These are phyloP conservation scores for Cryptoprocta ferox DNA, from an alignment of 2,797 vertebrate genomes.

Conservation along the genomic window DNA sequence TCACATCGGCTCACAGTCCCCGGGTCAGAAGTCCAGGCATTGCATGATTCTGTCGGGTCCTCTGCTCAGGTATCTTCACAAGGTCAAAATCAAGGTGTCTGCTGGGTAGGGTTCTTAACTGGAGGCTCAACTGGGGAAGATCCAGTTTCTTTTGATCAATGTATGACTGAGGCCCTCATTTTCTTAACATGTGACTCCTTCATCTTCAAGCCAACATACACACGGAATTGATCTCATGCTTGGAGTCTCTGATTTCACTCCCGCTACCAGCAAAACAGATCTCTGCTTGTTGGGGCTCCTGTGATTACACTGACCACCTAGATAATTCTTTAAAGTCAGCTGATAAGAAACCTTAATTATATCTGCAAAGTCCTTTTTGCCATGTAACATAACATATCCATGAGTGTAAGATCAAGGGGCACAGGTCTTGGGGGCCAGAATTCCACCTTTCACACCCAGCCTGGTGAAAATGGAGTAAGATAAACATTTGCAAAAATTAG, in stretches of 20 bases:
- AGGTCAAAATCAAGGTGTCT: neutral
- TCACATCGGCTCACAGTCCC: neutral
- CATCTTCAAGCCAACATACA: neutral
- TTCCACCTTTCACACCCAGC: neutral
- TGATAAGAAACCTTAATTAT: constrained; percentile 8
- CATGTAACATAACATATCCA: neutral
- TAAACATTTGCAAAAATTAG: neutral
- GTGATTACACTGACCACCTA: neutral
- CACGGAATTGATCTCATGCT: neutral
- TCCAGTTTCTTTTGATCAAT: neutral
- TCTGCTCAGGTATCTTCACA: neutral
- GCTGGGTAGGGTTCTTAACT: neutral
- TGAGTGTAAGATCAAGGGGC: neutral
- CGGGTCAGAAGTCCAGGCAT: neutral
- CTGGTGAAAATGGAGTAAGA: neutral
- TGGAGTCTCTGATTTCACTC: neutral
- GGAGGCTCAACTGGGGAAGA: neutral
- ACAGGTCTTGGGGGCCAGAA: neutral
- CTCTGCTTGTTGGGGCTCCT: neutral
- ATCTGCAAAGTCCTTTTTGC: neutral
- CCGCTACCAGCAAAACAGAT: neutral
- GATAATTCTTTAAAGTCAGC: neutral
- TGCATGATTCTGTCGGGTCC: neutral
- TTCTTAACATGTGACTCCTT: neutral
- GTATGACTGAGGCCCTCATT: neutral